Evolutionary conservation across 2,888 invertebrate species (phyloP).

Genomic region (Euplexia lucipara): DNA sequence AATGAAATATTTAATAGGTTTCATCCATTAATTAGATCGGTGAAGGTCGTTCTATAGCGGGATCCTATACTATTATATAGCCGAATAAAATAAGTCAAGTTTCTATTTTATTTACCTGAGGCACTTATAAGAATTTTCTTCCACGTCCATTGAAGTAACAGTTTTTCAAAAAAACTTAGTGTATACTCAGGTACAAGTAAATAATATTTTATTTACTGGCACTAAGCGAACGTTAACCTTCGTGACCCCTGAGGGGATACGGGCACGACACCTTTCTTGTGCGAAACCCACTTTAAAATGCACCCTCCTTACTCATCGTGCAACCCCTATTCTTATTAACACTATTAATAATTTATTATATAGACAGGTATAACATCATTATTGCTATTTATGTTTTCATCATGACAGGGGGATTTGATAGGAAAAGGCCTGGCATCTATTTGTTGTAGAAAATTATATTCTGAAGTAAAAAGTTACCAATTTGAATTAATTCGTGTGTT

Average conservation of each 20-base stretch:
- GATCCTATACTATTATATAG: too few relatives aligned
- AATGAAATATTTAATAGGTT: too few relatives aligned
- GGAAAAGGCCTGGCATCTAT: too few relatives aligned
- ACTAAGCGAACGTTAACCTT: conserved; percentile 46
- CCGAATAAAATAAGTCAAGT: not conserved
- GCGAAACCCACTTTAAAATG: conserved; percentile 47
- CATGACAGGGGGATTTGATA: not conserved
- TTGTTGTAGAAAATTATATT: too few relatives aligned
- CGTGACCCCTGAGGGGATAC: conserved; percentile 15
- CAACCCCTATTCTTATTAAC: conserved; percentile 33
- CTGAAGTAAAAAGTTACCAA: too few relatives aligned
- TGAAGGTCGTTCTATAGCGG: too few relatives aligned
- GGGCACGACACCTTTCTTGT: conserved; percentile 38
- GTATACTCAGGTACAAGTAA: conserved; percentile 3
- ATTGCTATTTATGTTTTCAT: conserved; percentile 11
- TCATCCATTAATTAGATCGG: too few relatives aligned
- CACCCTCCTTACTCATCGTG: conserved; percentile 30
- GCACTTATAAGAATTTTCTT: conserved; percentile 8
- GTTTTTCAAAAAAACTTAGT: conserved; percentile 6
- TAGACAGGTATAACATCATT: conserved; percentile 22
- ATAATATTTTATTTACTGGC: conserved; percentile 35
- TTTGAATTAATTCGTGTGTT: too few relatives aligned
- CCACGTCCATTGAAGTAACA: conserved; percentile 7
- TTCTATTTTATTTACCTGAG: not conserved
- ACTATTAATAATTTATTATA: conserved; percentile 37